These are phyloP conservation scores for Norana najaformis DNA, from an alignment of 2,888 invertebrate species.

Conservation along the genomic window DNA sequence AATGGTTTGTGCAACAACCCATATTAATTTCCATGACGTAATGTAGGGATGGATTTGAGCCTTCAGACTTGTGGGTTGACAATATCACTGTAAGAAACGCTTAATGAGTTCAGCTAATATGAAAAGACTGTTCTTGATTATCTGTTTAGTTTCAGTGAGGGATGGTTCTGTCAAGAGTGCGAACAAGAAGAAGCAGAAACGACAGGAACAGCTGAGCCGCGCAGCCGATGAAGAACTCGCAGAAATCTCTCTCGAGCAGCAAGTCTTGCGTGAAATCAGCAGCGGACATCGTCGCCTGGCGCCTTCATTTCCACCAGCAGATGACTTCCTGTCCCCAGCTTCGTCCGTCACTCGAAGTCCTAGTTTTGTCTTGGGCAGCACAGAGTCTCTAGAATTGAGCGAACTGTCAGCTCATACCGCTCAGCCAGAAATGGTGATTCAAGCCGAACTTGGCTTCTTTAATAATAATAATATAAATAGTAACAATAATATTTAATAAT, in stretches of 20 bases:
- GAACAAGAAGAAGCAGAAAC: conserved; percentile 51
- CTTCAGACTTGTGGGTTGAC: background rate
- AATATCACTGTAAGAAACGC: background rate
- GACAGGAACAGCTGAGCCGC: conserved; percentile 55
- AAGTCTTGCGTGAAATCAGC: conserved; percentile 46
- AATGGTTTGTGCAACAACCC: too few species aligned
- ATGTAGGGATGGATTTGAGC: too few species aligned
- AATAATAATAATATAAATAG: too few species aligned
- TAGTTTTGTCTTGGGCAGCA: background rate
- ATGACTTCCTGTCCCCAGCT: background rate
- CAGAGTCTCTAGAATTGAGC: background rate
- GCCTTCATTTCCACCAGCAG: background rate
- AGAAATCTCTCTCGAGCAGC: conserved; percentile 61
- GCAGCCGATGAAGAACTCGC: conserved; percentile 61
- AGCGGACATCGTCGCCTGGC: background rate
- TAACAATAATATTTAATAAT: too few species aligned
- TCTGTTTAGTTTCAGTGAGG: background rate
- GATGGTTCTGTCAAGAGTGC: background rate
- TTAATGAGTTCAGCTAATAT: background rate
- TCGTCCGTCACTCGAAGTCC: background rate
- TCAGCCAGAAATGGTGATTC: background rate
- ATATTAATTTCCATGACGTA: background rate
- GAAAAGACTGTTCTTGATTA: background rate
- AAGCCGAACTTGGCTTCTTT: background rate
- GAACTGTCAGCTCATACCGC: background rate